Conservation (phyloP, 2,797 vertebrate species). For the Protonibea diacanthus region DNA sequence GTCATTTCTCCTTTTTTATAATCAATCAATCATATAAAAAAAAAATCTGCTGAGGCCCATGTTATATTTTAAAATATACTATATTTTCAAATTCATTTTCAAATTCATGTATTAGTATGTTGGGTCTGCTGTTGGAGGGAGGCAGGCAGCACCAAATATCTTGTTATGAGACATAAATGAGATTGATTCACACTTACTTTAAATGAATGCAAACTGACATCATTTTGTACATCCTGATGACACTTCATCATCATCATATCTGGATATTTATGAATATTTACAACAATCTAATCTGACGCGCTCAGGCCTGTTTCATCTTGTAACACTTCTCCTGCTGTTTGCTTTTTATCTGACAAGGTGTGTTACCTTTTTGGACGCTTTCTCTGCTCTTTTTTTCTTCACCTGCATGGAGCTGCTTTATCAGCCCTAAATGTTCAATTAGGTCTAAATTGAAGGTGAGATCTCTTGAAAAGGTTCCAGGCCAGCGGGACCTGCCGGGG, state of each 20-base stretch:
- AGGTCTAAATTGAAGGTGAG: slow-evolving; percentile 53
- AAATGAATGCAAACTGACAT: slow-evolving; percentile 19
- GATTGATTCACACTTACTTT: slow-evolving; percentile 16
- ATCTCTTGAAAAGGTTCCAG: slow-evolving; percentile 37
- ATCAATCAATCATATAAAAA: neutral
- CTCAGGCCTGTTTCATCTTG: slow-evolving; percentile 20
- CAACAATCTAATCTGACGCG: slow-evolving; percentile 9
- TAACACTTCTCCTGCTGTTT: neutral
- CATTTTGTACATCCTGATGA: slow-evolving; percentile 22
- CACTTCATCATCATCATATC: slow-evolving; percentile 6
- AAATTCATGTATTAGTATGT: neutral
- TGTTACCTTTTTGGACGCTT: slow-evolving; percentile 29
- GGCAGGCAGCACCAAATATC: neutral
- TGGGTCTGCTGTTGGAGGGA: slow-evolving; percentile 10
- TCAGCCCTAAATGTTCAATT: slow-evolving; percentile 50
- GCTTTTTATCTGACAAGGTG: slow-evolving; percentile 11
- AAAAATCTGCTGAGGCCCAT: neutral
- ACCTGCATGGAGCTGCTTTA: slow-evolving; percentile 19
- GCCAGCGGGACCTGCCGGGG: slow-evolving; percentile 27
- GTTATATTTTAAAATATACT: neutral
- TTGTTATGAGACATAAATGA: slow-evolving; percentile 8
- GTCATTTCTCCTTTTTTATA: slow-evolving; percentile 65
- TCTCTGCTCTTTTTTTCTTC: neutral
- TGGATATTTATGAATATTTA: slow-evolving; percentile 33
- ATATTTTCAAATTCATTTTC: neutral